Conservation (phyloP, 2,888 invertebrate species). For the Epirrita christyi region DNA sequence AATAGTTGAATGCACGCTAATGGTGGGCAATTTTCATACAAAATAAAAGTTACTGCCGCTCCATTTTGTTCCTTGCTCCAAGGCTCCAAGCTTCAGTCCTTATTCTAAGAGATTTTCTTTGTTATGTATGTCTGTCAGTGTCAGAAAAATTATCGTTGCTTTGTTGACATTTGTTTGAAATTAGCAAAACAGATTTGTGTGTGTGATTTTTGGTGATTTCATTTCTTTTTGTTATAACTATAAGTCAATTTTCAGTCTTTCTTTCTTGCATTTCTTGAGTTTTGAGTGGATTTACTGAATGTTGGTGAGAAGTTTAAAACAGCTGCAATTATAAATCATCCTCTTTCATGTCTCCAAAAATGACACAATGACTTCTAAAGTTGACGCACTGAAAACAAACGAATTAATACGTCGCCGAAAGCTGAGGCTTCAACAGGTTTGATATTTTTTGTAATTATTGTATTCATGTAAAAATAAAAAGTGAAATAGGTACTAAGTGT, state of each 20-base stretch:
- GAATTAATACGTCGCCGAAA: constrained; percentile 76
- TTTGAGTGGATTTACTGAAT: too few relatives aligned
- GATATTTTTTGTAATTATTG: constrained; percentile 32
- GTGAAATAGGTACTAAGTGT: constrained; percentile 32
- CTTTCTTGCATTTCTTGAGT: too few relatives aligned
- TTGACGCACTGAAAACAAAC: constrained; percentile 74
- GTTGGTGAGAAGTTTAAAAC: neutral
- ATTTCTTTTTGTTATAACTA: neutral
- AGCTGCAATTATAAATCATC: neutral
- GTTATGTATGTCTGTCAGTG: constrained; percentile 2
- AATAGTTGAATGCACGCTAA: too few relatives aligned
- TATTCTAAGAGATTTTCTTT: too few relatives aligned
- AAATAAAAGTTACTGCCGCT: too few relatives aligned
- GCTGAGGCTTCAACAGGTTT: constrained; percentile 79
- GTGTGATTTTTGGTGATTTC: neutral
- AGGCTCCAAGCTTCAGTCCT: too few relatives aligned
- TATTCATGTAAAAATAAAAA: constrained; percentile 20
- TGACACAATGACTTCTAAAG: constrained; percentile 73
- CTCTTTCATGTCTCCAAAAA: constrained; percentile 19
- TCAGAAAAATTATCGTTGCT: constrained; percentile 2
- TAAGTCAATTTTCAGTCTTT: neutral
- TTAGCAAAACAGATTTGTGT: neutral
- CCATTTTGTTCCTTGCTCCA: too few relatives aligned
- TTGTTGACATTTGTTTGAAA: constrained; percentile 9
- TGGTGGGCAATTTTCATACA: too few relatives aligned